Evolutionary conservation across 2,113 vertebrate genomes (phyloP).

Genomic region (Peromyscus californicus): DNA sequence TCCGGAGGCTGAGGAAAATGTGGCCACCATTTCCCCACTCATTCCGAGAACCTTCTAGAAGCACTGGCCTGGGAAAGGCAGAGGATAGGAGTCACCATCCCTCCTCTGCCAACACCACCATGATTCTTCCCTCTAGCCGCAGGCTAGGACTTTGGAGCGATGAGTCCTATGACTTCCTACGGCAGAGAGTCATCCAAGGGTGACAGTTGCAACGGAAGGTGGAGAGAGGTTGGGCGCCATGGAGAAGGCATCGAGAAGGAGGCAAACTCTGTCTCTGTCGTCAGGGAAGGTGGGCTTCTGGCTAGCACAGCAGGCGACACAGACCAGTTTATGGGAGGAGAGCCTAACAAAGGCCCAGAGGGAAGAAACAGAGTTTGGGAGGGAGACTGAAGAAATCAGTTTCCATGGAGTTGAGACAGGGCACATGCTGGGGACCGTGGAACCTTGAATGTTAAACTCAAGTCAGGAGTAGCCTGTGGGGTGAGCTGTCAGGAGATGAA

Average conservation of each 20-base stretch:
- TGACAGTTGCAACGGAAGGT: background rate
- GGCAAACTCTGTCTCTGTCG: background rate
- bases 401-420: background rate
- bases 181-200: background rate
- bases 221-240: background rate
- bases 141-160: background rate
- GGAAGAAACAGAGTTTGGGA: background rate
- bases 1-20: conserved; percentile 13
- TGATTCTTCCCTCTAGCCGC: background rate
- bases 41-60: background rate
- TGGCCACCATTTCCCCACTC: background rate
- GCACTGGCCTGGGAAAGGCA: background rate
- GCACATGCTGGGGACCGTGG: background rate
- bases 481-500: background rate
- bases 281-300: background rate
- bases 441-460: background rate
- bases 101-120: background rate
- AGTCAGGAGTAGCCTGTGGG: background rate
- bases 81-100: background rate
- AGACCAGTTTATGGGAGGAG: background rate
- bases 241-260: background rate
- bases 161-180: background rate
- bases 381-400: background rate
- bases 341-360: background rate
- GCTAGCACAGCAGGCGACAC: background rate